Percentiles rank a stretch among this genome's conserved stretches.
These are phyloP conservation scores for Lysandra bellargus DNA, from an alignment of 2,888 invertebrate species.

Conservation along the genomic window DNA sequence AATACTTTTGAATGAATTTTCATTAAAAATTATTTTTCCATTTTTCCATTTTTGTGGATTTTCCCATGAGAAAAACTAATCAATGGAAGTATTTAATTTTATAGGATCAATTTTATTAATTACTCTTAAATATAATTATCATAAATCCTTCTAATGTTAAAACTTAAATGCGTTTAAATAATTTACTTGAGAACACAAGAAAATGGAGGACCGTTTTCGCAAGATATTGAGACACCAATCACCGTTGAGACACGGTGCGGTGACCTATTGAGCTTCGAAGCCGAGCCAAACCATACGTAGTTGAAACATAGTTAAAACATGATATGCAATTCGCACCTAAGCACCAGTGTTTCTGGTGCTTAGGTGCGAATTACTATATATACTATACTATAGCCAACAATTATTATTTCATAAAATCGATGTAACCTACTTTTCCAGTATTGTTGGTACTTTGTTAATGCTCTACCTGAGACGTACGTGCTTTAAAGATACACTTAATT, in stretches of 20 bases:
- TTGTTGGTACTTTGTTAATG: background rate
- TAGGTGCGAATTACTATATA: too few relatives aligned
- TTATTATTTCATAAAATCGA: slow-evolving; percentile 1
- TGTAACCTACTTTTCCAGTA: background rate
- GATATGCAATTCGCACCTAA: background rate
- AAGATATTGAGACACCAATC: background rate
- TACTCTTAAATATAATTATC: background rate
- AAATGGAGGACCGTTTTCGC: background rate
- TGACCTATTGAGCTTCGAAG: slow-evolving; percentile 1
- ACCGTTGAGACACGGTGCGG: background rate
- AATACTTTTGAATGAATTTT: too few relatives aligned
- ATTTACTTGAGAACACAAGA: background rate
- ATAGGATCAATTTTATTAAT: background rate
- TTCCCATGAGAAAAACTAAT: background rate
- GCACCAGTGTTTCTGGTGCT: too few relatives aligned
- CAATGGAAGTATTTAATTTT: background rate
- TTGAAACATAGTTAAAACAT: background rate
- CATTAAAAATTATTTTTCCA: too few relatives aligned
- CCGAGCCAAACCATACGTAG: background rate
- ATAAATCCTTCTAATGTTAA: background rate
- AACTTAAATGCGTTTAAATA: background rate
- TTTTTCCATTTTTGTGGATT: background rate
- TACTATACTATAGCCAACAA: background rate
- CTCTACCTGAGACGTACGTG: background rate
- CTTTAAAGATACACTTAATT: background rate